phyloP scores from a whole-genome alignment of 2,888 invertebrate species.

The Acanthoscelides obtectus region DNA sequence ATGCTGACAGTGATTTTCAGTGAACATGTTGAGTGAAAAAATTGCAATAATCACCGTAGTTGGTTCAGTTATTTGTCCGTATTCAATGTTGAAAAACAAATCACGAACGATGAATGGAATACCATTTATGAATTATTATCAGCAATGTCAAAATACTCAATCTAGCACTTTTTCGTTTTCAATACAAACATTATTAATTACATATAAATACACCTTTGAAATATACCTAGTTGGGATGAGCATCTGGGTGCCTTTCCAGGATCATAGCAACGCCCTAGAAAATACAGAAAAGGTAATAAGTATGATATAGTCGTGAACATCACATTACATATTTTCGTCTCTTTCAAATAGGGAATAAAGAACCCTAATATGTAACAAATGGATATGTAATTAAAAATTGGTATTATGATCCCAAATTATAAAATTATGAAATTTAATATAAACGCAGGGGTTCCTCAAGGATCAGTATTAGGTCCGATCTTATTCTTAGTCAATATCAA shows the following conservation, averaged over 20 bases:
- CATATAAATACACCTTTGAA: neutral
- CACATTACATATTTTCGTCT: no score
- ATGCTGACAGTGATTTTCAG: no score
- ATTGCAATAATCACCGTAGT: neutral
- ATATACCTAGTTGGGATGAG: constrained; percentile 54
- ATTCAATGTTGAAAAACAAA: no score
- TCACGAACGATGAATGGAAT: neutral
- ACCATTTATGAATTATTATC: neutral
- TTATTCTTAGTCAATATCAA: no score
- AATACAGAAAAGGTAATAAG: constrained; percentile 16
- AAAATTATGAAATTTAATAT: neutral
- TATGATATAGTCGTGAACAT: no score
- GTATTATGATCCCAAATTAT: no score
- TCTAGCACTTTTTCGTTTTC: neutral
- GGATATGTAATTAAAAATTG: constrained; percentile 1
- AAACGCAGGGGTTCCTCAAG: no score
- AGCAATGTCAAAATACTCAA: neutral
- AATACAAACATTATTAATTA: neutral
- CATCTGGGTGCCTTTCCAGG: constrained; percentile 83
- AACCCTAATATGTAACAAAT: neutral
- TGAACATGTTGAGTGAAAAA: no score
- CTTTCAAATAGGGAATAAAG: no score
- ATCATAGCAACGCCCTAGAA: constrained; percentile 83
- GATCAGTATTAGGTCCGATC: no score
- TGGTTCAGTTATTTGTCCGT: neutral